Percentiles rank a stretch among this genome's conserved stretches.
These are phyloP conservation scores for Zaprionus tsacasi DNA, from an alignment of 1,140 invertebrate genomes.

Conservation along the genomic window DNA sequence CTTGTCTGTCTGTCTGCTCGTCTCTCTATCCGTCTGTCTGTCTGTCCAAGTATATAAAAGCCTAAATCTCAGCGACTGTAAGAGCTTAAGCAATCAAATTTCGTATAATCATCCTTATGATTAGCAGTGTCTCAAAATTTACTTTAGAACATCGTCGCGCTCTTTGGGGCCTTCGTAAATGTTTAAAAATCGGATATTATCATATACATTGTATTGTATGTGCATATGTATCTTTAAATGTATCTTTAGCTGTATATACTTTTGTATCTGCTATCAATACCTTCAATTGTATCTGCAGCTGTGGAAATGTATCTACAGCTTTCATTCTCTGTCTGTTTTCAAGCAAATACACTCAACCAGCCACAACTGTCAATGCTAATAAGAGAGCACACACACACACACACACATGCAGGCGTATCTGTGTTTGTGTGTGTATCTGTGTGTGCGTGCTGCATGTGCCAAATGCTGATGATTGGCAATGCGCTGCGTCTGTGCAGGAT, in stretches of 20 bases:
- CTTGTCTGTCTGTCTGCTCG: too few relatives aligned
- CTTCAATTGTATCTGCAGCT: slow-evolving; percentile 3
- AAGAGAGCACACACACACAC: slow-evolving; percentile 29
- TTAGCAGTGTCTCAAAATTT: too few relatives aligned
- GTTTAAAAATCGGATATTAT: neutral
- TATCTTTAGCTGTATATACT: neutral
- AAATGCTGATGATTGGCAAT: slow-evolving; percentile 56
- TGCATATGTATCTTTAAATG: neutral
- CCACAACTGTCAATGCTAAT: slow-evolving; percentile 78
- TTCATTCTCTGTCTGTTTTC: slow-evolving; percentile 19
- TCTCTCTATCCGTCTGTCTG: too few relatives aligned
- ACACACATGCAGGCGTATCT: neutral
- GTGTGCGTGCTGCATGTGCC: slow-evolving; percentile 25
- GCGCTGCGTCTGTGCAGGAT: slow-evolving; percentile 53
- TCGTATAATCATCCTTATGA: too few relatives aligned
- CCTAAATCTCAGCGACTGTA: too few relatives aligned
- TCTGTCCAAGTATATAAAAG: too few relatives aligned
- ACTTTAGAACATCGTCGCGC: too few relatives aligned
- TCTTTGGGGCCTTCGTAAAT: too few relatives aligned
- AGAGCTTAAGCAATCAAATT: too few relatives aligned
- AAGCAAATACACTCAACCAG: slow-evolving; percentile 64
- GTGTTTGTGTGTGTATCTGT: slow-evolving; percentile 21
- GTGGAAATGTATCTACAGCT: slow-evolving; percentile 15
- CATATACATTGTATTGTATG: neutral
- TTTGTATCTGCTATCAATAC: slow-evolving; percentile 1